Evolutionary conservation across 2,797 vertebrate species (phyloP), one percentile per base, ranked within the genome.

Genomic region (Parauchenoglanis punctatus): DNA sequence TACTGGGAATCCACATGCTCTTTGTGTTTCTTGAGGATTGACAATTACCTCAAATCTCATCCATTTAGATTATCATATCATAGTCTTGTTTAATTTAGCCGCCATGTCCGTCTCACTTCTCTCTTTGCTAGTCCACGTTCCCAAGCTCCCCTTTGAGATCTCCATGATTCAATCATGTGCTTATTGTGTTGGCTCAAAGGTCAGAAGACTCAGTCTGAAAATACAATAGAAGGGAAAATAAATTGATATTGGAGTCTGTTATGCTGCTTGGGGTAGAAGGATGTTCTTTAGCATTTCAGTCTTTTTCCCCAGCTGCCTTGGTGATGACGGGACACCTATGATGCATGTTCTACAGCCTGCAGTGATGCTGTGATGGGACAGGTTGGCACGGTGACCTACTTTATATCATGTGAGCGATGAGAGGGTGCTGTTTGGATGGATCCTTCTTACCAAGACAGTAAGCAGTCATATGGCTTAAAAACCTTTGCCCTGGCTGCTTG

Each of bases 401-500:
- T 87, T 89, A 77, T 54, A 72, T 72, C 25, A 28, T 81, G 70
- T 89, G 90, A 92, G 85, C 86, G 86, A 93, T 91, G 93, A 92
- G 88, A 90, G 86, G 84, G 78, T 81, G 88, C 94, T 93, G 92
- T 95, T 94, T 92, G 94, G 94, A 95, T 94, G 90, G 92, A 94
- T 94, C 93, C 89, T 86, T 92, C 73, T 94, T 96, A 94, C 52
- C 94, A 92, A 90, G 83, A 90, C 83, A 91, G 89, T 86, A 85
- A 90, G 94, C 93, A 91, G 89, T 92, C 91, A 88, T 91, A 94
- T 92, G 83, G 91, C 92, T 92, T 91, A 81, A 58, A 90, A 94
- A 94, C 93, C 92, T 92, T 92, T 92, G 89, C 94, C 94, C 94
- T 93, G 93, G 90, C 93, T 94, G 92, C 91, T 88, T 91, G 91